A percentile compares a stretch with the other conserved stretches of the same genome.
Conservation (phyloP, 2,888 invertebrate species). For the Melanotus villosus region DNA sequence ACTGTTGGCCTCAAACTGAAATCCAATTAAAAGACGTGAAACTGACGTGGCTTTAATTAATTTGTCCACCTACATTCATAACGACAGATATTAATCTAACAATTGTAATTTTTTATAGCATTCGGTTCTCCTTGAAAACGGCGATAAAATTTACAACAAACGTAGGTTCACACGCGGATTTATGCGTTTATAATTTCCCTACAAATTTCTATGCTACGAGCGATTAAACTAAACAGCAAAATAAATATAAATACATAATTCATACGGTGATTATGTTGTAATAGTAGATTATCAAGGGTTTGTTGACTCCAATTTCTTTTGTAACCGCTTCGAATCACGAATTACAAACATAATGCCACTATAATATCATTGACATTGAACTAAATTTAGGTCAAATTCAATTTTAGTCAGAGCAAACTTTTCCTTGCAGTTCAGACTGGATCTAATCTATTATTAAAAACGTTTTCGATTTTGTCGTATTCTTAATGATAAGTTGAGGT, state of each 20-base stretch:
- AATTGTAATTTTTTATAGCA: neutral
- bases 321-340: constrained; percentile 28
- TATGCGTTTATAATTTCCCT: constrained; percentile 3
- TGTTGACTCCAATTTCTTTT: constrained; percentile 27
- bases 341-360: constrained; percentile 30
- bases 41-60: too few relatives aligned
- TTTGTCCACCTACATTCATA: neutral
- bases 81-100: neutral
- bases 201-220: neutral
- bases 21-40: too few relatives aligned
- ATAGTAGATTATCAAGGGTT: constrained; percentile 24
- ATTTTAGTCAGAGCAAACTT: neutral
- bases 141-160: neutral
- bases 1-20: too few relatives aligned
- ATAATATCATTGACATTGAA: constrained; percentile 25
- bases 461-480: neutral
- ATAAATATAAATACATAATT: constrained; percentile 33
- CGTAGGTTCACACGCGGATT: neutral
- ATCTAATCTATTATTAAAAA: too few relatives aligned
- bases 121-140: neutral
- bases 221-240: constrained; percentile 3
- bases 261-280: constrained; percentile 25
- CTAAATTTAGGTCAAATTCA: constrained; percentile 3
- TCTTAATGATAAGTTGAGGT: neutral
- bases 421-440: too few relatives aligned